Base-by-base conservation (phyloP, 2,113 vertebrate species). In the Lepidothrix coronata region DNA sequence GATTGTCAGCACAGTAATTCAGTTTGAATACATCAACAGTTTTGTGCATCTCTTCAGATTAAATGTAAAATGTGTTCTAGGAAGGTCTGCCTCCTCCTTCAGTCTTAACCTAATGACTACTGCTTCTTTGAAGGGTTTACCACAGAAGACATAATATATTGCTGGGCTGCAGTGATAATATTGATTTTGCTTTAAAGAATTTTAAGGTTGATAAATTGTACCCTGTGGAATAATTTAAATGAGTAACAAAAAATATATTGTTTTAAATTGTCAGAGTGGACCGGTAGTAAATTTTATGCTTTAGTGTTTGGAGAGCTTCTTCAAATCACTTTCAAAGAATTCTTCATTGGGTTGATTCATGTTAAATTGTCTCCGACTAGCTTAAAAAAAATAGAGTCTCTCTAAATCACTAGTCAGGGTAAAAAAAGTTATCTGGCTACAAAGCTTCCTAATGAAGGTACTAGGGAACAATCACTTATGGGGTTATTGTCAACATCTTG, bases 131-230 rank as follows among this genome's bases (percentile, higher is more conserved):
- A 58, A 83, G 51, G 58, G 27, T 37, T 62, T 91, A 46, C 66
- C 54, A 65, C 27, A 70, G 92, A 77, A 86, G 35, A 51, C 33
- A 21, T 5, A 75, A 39, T 25, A 37, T 22, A 73, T 65, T 82
- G 14, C 57, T 91, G 89, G 58, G 15, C 54, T 92, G 16, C 33
- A 62, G 31, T 82, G 77, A 62, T 94, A 79, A 57, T 79, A 91
- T 5, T 88, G 81, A 93, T 92, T 88, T 88, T 71, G 9, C 14
- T 63, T 77, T 89, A 83, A 93, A 86, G n/a, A 89, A 85, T 70
- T 54, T 76, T 65, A 87, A 79, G n/a, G 46, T 79, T 73, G 52
- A 85, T 82, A 72, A 89, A 85, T 65, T 46, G 22, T 37, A n/a
- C 74, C 54, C 54, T 28, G 10, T 1, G 2, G 46, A 88, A 89